These are phyloP conservation scores for Solenopsis invicta DNA, from an alignment of 1,140 invertebrate genomes.

Conservation along the genomic window DNA sequence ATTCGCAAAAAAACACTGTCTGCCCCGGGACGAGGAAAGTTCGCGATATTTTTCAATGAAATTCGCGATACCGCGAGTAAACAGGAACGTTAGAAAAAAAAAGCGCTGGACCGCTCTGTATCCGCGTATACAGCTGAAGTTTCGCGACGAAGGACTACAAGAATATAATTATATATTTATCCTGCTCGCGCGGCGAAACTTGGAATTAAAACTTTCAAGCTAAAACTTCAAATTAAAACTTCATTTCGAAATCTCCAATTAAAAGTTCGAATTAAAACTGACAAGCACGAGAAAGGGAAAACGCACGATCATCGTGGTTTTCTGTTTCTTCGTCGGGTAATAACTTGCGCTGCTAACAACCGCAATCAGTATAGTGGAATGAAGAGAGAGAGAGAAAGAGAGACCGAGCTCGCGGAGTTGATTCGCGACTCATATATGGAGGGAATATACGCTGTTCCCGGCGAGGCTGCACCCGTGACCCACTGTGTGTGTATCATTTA, in stretches of 20 bases:
- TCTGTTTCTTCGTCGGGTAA: constrained; percentile 30
- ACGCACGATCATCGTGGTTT: background rate
- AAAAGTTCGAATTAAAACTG: constrained; percentile 56
- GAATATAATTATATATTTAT: constrained; percentile 64
- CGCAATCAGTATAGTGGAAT: constrained; percentile 7
- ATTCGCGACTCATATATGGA: constrained; percentile 28
- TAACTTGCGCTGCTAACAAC: constrained; percentile 17
- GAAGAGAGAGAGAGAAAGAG: background rate
- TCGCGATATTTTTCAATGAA: constrained; percentile 39
- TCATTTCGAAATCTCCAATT: constrained; percentile 35
- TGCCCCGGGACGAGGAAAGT: constrained; percentile 20
- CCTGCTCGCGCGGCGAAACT: constrained; percentile 11
- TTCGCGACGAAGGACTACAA: constrained; percentile 1
- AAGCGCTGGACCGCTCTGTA: background rate
- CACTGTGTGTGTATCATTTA: constrained; percentile 47
- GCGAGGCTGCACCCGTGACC: constrained; percentile 18
- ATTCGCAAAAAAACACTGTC: constrained; percentile 43
- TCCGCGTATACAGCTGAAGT: constrained; percentile 5
- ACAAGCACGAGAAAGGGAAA: background rate
- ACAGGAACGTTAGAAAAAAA: constrained; percentile 25
- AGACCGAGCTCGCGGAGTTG: constrained; percentile 17
- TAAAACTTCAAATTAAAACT: constrained; percentile 47
- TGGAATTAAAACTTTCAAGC: constrained; percentile 45
- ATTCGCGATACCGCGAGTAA: constrained; percentile 21
- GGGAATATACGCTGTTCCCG: constrained; percentile 25